Percentiles rank a stretch among this genome's conserved stretches.
Conservation (phyloP, 2,797 vertebrate genomes). For the Leptoclinus maculatus region DNA sequence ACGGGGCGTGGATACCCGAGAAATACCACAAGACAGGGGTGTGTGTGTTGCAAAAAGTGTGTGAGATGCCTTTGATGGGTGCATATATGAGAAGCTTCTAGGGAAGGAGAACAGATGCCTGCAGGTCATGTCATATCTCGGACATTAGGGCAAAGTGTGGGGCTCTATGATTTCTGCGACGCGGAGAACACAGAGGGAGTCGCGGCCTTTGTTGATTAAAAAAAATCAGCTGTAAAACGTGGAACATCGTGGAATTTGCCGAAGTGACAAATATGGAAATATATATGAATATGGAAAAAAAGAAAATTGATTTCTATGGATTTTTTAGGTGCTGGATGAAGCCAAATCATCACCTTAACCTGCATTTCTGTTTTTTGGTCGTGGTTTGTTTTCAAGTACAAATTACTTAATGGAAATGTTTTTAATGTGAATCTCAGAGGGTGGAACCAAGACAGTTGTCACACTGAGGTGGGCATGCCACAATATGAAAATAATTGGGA, state of each 20-base stretch:
- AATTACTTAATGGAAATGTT: background rate
- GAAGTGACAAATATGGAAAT: too few relatives aligned
- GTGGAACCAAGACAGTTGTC: background rate
- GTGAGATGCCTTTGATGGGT: slow-evolving; percentile 43
- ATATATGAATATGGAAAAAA: too few relatives aligned
- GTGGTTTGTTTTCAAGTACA: background rate
- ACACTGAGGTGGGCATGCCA: background rate
- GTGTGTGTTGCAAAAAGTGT: slow-evolving; percentile 58
- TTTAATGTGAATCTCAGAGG: background rate
- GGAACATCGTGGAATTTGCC: background rate
- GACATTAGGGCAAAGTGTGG: slow-evolving; percentile 70
- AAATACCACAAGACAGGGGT: slow-evolving; percentile 79
- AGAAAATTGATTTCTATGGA: too few relatives aligned
- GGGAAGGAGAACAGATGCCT: slow-evolving; percentile 79
- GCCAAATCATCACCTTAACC: slow-evolving; percentile 12
- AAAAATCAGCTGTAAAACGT: background rate
- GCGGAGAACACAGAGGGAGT: background rate
- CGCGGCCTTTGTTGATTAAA: background rate
- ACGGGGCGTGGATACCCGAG: slow-evolving; percentile 67
- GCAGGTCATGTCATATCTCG: slow-evolving; percentile 72
- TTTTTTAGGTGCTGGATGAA: background rate
- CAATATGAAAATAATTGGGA: background rate
- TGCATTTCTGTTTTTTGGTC: background rate
- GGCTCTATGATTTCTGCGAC: background rate
- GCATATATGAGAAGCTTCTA: slow-evolving; percentile 56